Base-by-base conservation (phyloP, 2,797 vertebrate species). In the Peromyscus attwateri region DNA sequence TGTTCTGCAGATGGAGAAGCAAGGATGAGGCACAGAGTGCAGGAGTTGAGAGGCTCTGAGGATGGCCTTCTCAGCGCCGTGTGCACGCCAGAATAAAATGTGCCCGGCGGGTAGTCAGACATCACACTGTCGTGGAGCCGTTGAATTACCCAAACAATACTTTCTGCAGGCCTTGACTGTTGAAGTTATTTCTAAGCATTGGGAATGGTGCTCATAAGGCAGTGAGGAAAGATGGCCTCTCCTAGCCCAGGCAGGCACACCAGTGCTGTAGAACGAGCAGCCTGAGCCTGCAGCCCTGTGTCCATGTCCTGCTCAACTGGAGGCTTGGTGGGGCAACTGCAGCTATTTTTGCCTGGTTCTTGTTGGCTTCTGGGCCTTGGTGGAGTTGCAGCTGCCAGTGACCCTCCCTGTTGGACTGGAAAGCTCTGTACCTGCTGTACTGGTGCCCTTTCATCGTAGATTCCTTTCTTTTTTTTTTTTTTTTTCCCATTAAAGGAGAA, bases 401-500 rank as follows among this genome's bases (percentile, higher is more conserved):
- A 46, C 46, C 17, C 23, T 10, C 34, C 73, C 57, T 89, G 11
- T 6, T 34, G 66, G 68, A 27, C 10, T 23, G 25, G 64, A 60
- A 46, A 31, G 49, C 29, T 85, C 55, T 43, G 29, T 11, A 12
- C 16, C 46, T 83, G 43, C 73, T 66, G 3, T 19, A 2, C 2
- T 17, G 3, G 17, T 64, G 5, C 34, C 80, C 75, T 92, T 60
- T 73, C 17, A 27, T 17, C 8, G 52, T 55, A 3, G 34, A 75
- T 55, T 25, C 17, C 81, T 3, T 73, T 6, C 68, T 88, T 55
- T 25, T 23, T 84, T 3, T 73, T 6, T 77, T 90, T 90, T 2
- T 73, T 3, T 79, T 88, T 7, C 71, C 87, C 21, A 77, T 68
- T 92, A 60, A 76, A 81, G 93, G 95, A 80, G 80, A 89, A 31